Evolutionary conservation across 92 coral and sea anemone species (phyloP).

Genomic region (Pocillopora grandis): DNA sequence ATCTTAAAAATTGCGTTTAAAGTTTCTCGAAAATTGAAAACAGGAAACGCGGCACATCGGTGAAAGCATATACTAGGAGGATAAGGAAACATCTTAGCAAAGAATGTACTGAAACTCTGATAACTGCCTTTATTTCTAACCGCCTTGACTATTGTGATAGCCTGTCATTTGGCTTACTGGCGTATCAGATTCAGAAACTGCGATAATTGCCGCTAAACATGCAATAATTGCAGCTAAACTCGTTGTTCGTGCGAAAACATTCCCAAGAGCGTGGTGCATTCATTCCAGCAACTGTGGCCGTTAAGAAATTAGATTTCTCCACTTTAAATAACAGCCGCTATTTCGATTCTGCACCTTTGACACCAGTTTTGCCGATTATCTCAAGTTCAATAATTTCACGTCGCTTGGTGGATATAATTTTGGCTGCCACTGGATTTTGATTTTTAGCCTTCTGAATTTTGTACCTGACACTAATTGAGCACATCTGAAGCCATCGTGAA

Average conservation of each 20-base stretch:
- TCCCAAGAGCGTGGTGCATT: conserved; percentile 28
- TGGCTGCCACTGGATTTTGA: conserved; percentile 30
- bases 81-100: too few species aligned
- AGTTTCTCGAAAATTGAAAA: too few species aligned
- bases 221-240: neutral
- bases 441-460: conserved; percentile 29
- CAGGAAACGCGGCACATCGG: too few species aligned
- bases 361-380: too few species aligned
- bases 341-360: conserved; percentile 19
- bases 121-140: too few species aligned
- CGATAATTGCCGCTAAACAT: too few species aligned
- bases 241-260: conserved; percentile 18
- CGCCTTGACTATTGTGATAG: too few species aligned
- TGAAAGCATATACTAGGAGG: too few species aligned
- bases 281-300: conserved; percentile 30
- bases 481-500: conserved; percentile 10
- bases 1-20: too few species aligned
- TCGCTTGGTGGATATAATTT: conserved; percentile 22
- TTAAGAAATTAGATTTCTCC: conserved; percentile 13
- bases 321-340: conserved; percentile 21
- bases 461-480: conserved; percentile 34
- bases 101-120: too few species aligned
- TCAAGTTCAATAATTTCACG: conserved; percentile 18
- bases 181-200: too few species aligned
- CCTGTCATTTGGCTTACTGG: too few species aligned